Evolutionary conservation across 2,797 vertebrate species (phyloP), one percentile per base, ranked within the genome.

Genomic region (Clangula hyemalis): DNA sequence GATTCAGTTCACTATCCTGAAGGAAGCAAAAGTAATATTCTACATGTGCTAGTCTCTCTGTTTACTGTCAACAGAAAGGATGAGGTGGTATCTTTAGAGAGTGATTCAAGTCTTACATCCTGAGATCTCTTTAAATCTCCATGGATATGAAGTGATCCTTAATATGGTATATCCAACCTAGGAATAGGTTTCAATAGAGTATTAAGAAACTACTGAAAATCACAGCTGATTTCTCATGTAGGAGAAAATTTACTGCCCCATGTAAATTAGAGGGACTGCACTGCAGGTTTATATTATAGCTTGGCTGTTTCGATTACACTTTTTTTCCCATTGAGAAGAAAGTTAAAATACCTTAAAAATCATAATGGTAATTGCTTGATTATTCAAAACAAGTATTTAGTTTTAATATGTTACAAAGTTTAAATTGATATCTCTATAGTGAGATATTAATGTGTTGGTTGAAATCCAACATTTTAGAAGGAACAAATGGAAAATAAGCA

Each of bases 41-140:
- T 74, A 18, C 0, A 0, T 43, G 10, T 71, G 21, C 11, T 54
- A 85, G 25, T 32, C 8, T 43, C 27, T 86, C 8, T 10, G 19
- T 28, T 43, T 49, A 18, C 62, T 19, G 32, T 18, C 43, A 73
- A 54, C 6, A 13, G 15, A 68, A 81, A 84, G 13, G 39, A 73
- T 81, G 49, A 34, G 6, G 66, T 3, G 1, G 54, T 7, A 72
- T 32, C 9, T 92, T 22, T 28, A 68, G 43, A 25, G 13, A 8
- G 12, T 7, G 2, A 39, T 45, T 72, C 13, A 72, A 7, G 5
- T 68, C 24, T 72, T n/a, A 58, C 30, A 66, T 79, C 11, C 25
- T 73, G 21, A 71, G 32, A 74, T 77, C 9, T 41, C 65, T 62
- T 21, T 32, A 77, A 7, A 18, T 62, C 4, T 82, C 15, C 11